Evolutionary conservation across 2,113 vertebrate genomes (phyloP).

Genomic region (Periophthalmodon schlosseri): DNA sequence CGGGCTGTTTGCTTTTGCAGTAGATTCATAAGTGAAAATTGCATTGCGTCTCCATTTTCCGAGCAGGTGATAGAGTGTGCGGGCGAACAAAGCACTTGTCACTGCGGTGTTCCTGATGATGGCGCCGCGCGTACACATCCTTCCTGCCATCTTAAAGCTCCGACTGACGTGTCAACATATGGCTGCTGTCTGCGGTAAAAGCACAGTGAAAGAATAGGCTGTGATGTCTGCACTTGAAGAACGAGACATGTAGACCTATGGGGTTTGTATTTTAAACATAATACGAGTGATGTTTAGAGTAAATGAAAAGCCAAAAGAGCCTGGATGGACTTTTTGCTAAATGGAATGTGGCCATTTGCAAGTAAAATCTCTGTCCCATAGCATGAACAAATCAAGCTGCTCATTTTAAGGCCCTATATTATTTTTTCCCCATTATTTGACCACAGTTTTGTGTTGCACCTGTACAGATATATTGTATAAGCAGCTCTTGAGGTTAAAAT

Average conservation of each 20-base stretch:
- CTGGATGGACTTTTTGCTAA: neutral
- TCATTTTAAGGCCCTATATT: no score
- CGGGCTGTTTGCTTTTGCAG: constrained; percentile 67
- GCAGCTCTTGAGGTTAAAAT: no score
- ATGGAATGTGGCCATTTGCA: neutral
- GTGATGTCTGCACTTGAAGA: neutral
- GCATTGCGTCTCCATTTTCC: constrained; percentile 69
- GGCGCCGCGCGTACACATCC: constrained; percentile 50
- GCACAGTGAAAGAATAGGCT: neutral
- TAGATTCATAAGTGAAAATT: constrained; percentile 74
- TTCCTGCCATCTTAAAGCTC: constrained; percentile 48
- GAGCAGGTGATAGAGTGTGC: constrained; percentile 64
- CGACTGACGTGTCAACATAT: constrained; percentile 37
- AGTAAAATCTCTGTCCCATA: neutral
- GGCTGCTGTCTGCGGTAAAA: constrained; percentile 24
- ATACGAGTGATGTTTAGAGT: neutral
- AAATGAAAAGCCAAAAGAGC: neutral
- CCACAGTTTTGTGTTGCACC: no score
- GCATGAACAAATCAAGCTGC: neutral
- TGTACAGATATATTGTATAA: no score
- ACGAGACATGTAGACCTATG: neutral
- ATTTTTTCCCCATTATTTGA: no score
- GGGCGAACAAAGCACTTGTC: constrained; percentile 58
- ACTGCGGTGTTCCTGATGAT: constrained; percentile 48
- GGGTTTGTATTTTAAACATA: neutral